Percentiles rank a stretch among this genome's conserved stretches.
phyloP scores from a whole-genome alignment of 2,113 vertebrate genomes.

The Ardeotis arabs region DNA sequence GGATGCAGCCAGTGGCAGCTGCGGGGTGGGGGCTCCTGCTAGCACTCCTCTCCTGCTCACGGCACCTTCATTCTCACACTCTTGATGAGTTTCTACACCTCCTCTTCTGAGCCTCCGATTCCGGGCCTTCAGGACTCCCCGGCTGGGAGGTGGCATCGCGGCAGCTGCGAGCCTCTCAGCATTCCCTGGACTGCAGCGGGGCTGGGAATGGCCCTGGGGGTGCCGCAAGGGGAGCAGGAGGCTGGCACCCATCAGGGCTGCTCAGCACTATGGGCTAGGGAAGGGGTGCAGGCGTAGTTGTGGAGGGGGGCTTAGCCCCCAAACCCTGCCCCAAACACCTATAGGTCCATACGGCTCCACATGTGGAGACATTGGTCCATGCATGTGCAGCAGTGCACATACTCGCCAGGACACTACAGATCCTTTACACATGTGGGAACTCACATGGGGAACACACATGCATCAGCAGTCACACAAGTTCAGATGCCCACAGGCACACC shows the following conservation, averaged over 20 bases:
- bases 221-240: rapidly evolving
- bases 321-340: background rate
- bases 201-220: background rate
- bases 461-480: background rate
- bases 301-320: background rate
- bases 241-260: background rate
- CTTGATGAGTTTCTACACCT: background rate
- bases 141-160: rapidly evolving
- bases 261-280: background rate
- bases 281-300: rapidly evolving
- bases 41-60: rapidly evolving
- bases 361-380: rapidly evolving
- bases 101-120: background rate
- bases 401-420: rapidly evolving
- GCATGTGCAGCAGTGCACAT: background rate
- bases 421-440: background rate
- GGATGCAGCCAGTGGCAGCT: background rate
- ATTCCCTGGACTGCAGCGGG: background rate
- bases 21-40: background rate
- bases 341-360: rapidly evolving
- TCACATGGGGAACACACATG: background rate
- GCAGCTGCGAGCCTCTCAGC: background rate
- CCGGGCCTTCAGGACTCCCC: background rate
- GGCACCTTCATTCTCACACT: background rate
- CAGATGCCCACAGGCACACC: background rate